phyloP scores from a whole-genome alignment of 2,797 vertebrate species.

The Notolabrus celidotus region DNA sequence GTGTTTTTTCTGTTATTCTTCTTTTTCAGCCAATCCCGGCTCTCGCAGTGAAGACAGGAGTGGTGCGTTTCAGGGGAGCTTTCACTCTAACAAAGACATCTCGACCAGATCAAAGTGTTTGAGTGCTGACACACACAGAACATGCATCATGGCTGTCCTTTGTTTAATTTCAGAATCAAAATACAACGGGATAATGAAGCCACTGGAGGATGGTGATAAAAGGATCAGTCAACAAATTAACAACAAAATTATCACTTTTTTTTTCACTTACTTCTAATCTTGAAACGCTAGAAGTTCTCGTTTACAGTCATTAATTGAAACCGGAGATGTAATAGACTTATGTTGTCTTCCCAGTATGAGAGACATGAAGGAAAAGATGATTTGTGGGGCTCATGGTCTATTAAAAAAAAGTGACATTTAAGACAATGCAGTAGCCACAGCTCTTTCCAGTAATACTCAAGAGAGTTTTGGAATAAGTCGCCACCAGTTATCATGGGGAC shows the following conservation, averaged over 20 bases:
- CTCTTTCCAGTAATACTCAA: neutral
- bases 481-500: neutral
- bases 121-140: constrained; percentile 13
- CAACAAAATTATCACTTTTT: neutral
- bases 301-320: no score
- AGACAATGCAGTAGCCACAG: neutral
- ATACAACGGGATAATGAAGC: constrained; percentile 1
- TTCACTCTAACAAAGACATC: constrained; percentile 62
- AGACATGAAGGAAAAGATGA: neutral
- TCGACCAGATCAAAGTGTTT: constrained; percentile 37
- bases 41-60: constrained; percentile 28
- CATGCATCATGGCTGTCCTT: constrained; percentile 22
- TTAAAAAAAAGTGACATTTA: neutral
- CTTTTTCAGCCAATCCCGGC: constrained; percentile 39
- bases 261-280: no score
- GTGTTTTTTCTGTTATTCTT: constrained; percentile 59
- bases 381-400: neutral
- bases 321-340: no score
- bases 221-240: constrained; percentile 7
- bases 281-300: neutral
- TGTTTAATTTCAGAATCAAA: constrained; percentile 25
- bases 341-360: neutral
- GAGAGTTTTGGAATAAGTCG: neutral
- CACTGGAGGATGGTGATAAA: neutral
- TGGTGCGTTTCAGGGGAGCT: constrained; percentile 40